phyloP scores from a whole-genome alignment of 37 sponge, comb jelly and placozoan genomes.

The Geodia barretti region DNA sequence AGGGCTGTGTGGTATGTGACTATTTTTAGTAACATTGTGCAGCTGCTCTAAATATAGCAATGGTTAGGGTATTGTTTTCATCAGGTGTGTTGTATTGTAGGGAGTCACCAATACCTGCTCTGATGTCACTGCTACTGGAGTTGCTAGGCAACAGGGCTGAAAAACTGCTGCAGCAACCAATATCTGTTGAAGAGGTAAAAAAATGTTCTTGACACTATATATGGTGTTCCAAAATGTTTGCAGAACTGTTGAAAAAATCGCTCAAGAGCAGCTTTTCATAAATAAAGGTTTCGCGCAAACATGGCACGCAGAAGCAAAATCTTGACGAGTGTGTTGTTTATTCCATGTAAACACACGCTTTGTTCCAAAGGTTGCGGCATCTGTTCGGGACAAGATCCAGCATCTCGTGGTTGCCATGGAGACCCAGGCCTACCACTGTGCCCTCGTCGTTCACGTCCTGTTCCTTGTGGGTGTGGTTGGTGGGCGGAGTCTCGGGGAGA shows the following conservation, averaged over 20 bases:
- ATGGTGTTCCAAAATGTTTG: no score
- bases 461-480: conserved; percentile 37
- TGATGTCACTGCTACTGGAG: conserved; percentile 27
- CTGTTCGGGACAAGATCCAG: conserved; percentile 22
- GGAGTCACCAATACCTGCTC: conserved; percentile 23
- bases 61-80: no score
- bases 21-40: no score
- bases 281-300: no score
- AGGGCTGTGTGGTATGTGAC: no score
- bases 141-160: conserved; percentile 17
- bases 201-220: no score
- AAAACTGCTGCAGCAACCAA: conserved; percentile 21
- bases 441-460: conserved; percentile 14
- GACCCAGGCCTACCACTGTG: conserved; percentile 44
- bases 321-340: no score
- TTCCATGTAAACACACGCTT: background rate
- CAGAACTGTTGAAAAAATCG: no score
- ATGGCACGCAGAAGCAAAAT: no score
- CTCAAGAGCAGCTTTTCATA: no score
- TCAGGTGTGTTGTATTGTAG: background rate
- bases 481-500: conserved; percentile 21
- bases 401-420: background rate
- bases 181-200: background rate
- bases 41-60: background rate
- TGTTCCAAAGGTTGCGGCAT: background rate